Conservation (phyloP, 1,140 invertebrate species). For the Brachionus asplanchnoidis region DNA sequence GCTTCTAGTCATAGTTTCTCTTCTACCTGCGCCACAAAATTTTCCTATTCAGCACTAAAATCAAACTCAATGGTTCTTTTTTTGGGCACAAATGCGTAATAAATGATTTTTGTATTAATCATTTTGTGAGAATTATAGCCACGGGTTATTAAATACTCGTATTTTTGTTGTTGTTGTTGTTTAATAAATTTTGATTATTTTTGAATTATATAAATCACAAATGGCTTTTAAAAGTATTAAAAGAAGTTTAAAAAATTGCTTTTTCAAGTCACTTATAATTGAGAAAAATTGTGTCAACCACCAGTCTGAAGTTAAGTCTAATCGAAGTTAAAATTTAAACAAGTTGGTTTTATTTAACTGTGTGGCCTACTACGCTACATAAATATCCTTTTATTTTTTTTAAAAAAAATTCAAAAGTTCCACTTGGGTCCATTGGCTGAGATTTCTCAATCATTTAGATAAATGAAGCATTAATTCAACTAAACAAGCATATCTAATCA, state of each 20-base stretch:
- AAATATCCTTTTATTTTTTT: not conserved
- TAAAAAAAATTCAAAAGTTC: not conserved
- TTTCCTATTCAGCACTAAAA: not conserved
- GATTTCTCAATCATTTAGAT: not conserved
- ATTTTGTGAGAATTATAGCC: not conserved
- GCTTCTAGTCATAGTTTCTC: not conserved
- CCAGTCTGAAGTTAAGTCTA: not conserved
- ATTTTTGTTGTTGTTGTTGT: not conserved
- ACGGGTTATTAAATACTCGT: not conserved
- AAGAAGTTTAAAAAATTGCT: not conserved
- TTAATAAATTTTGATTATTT: not conserved
- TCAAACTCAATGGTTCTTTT: not conserved
- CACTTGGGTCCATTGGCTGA: not conserved
- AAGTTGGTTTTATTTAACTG: not conserved
- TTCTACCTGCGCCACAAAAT: not conserved
- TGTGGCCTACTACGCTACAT: not conserved
- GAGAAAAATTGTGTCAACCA: not conserved
- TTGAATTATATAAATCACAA: not conserved
- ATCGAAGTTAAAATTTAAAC: not conserved
- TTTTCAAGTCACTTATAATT: not conserved
- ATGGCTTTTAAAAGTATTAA: not conserved
- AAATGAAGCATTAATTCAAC: not conserved
- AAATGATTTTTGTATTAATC: not conserved
- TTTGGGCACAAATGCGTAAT: not conserved
- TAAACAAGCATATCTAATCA: not conserved